Percentiles rank a stretch among this genome's conserved stretches.
Conservation (phyloP, 2,888 invertebrate species). For the Ophion obscuratus region DNA sequence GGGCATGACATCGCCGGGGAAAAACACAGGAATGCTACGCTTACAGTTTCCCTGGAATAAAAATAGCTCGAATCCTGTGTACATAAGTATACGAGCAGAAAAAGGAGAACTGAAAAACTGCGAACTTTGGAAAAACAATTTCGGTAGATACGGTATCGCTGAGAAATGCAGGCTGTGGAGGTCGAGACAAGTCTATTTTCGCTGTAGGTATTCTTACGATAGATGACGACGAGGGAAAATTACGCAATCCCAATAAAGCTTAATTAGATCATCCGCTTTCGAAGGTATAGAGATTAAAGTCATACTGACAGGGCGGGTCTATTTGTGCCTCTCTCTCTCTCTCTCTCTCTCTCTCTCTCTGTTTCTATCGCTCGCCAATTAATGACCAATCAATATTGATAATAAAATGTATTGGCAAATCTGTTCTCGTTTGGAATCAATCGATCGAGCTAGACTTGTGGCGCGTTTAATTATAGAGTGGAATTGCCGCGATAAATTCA, state of each 20-base stretch:
- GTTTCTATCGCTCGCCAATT: neutral
- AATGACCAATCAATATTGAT: neutral
- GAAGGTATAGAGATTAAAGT: constrained; percentile 51
- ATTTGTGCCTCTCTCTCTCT: neutral
- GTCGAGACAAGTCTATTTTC: constrained; percentile 25
- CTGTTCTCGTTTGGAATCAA: neutral
- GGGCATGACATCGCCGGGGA: neutral
- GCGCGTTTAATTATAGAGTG: neutral
- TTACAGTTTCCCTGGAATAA: neutral
- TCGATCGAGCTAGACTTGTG: neutral
- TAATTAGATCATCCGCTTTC: constrained; percentile 71
- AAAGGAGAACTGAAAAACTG: constrained; percentile 61
- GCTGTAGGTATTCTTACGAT: constrained; percentile 1
- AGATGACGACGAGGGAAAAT: constrained; percentile 61
- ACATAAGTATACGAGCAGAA: neutral
- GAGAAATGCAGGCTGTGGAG: constrained; percentile 12
- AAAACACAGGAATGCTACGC: neutral
- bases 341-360: constrained; percentile 8
- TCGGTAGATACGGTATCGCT: constrained; percentile 49
- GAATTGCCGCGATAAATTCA: constrained; percentile 7
- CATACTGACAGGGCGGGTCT: constrained; percentile 6
- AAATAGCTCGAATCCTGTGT: constrained; percentile 1
- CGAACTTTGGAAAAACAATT: constrained; percentile 69
- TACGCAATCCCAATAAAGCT: constrained; percentile 73
- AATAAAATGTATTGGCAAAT: constrained; percentile 15